Evolutionary conservation across 2,113 vertebrate genomes (phyloP).

Genomic region (Baryphthengus martii): DNA sequence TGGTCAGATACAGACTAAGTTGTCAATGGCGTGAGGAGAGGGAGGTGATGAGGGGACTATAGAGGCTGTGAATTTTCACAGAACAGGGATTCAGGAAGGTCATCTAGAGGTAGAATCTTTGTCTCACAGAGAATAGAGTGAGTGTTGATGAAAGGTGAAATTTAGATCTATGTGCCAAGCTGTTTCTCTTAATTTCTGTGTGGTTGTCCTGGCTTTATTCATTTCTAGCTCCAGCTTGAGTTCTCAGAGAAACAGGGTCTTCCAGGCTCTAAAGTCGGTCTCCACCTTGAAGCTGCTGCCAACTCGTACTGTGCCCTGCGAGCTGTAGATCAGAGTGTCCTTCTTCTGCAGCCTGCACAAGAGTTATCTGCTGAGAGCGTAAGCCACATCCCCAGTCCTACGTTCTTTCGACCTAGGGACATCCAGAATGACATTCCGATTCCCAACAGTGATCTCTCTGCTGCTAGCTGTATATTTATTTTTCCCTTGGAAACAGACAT

Average conservation of each 20-base stretch:
- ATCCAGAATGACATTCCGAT: not conserved
- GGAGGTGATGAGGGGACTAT: accelerated
- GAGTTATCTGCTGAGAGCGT: constrained; percentile 65
- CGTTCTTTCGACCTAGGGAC: not conserved
- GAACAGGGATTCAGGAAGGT: not conserved
- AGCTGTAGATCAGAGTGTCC: constrained; percentile 82
- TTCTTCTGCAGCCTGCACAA: constrained; percentile 70
- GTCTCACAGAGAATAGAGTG: accelerated
- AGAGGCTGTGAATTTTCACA: not conserved
- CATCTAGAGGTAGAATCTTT: not conserved
- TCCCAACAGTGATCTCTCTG: not conserved
- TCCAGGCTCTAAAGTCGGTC: constrained; percentile 70
- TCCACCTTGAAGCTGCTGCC: constrained; percentile 77
- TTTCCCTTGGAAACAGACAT: not conserved
- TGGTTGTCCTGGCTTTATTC: not conserved
- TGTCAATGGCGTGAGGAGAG: not conserved
- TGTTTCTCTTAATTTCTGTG: not conserved
- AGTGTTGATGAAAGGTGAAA: not conserved
- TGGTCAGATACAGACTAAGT: not conserved
- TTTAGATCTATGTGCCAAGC: too few relatives aligned
- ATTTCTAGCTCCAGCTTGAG: constrained; percentile 77
- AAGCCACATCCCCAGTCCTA: not conserved
- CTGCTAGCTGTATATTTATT: not conserved
- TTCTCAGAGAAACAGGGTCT: constrained; percentile 74
- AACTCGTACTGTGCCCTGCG: constrained; percentile 81